Evolutionary conservation across 2,888 invertebrate species (phyloP).

Genomic region (Conistra vaccinii): DNA sequence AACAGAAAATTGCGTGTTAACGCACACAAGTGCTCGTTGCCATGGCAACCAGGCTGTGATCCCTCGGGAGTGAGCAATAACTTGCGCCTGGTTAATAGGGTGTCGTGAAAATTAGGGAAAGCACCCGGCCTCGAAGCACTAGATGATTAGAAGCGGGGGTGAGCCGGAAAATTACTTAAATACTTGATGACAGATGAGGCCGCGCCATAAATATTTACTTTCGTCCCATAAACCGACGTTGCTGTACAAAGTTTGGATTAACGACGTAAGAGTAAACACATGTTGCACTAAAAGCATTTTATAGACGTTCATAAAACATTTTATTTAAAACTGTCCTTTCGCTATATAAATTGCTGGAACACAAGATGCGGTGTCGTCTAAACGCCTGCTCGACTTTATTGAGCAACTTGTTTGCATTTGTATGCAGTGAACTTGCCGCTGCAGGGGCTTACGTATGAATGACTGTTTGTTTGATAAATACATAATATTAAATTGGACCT

Average conservation of each 20-base stretch:
- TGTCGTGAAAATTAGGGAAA: constrained; percentile 87
- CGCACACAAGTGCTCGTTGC: constrained; percentile 79
- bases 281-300: constrained; percentile 84
- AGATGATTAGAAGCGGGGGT: constrained; percentile 83
- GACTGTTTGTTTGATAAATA: constrained; percentile 49
- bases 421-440: constrained; percentile 58
- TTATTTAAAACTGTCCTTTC: constrained; percentile 73
- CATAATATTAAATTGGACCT: constrained; percentile 4
- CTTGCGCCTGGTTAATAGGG: constrained; percentile 86
- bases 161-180: constrained; percentile 86
- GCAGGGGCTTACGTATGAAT: constrained; percentile 59
- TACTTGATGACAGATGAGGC: constrained; percentile 79
- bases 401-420: constrained; percentile 74
- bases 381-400: constrained; percentile 76
- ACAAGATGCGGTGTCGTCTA: constrained; percentile 63
- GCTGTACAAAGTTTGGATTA: constrained; percentile 82
- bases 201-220: constrained; percentile 80
- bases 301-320: constrained; percentile 75
- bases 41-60: constrained; percentile 79
- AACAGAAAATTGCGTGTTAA: constrained; percentile 73
- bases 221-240: constrained; percentile 75
- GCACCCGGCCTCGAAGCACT: constrained; percentile 80
- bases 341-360: constrained; percentile 65
- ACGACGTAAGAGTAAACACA: constrained; percentile 82
- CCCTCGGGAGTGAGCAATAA: constrained; percentile 84